These are phyloP conservation scores for Daphoenositta chrysoptera DNA, from an alignment of 2,113 vertebrate genomes.

Conservation along the genomic window DNA sequence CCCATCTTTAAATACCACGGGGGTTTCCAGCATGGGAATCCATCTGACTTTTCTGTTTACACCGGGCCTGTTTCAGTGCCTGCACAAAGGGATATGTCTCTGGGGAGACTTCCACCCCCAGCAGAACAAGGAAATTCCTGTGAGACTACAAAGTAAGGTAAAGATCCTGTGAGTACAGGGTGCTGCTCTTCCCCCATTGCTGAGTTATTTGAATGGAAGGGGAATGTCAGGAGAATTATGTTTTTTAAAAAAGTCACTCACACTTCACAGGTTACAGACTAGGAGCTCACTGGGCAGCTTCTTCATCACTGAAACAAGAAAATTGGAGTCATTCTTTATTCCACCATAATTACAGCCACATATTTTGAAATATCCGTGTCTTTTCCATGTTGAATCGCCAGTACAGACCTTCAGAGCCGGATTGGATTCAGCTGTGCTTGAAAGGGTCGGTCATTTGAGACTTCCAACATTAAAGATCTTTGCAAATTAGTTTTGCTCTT, in stretches of 20 bases:
- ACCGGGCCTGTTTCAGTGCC: background rate
- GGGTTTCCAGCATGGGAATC: background rate
- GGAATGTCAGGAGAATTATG: slow-evolving; percentile 24
- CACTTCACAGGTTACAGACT: background rate
- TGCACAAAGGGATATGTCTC: background rate
- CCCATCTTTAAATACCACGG: accelerated
- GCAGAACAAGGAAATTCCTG: slow-evolving; percentile 18
- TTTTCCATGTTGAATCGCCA: background rate
- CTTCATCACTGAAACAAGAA: background rate
- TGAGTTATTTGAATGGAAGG: slow-evolving; percentile 7
- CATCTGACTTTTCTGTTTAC: background rate
- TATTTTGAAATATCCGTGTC: background rate
- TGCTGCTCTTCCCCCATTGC: background rate
- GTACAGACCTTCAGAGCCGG: background rate
- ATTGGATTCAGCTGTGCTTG: slow-evolving; percentile 8
- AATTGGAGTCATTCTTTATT: background rate
- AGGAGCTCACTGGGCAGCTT: background rate
- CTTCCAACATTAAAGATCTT: background rate
- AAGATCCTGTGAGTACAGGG: background rate
- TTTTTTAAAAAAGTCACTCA: background rate
- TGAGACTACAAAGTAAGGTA: background rate
- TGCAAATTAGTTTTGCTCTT: slow-evolving; percentile 29
- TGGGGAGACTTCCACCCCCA: background rate
- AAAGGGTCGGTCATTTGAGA: background rate
- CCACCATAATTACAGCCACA: background rate